phyloP scores from a whole-genome alignment of 2,113 vertebrate species.

The Seriola aureovittata region DNA sequence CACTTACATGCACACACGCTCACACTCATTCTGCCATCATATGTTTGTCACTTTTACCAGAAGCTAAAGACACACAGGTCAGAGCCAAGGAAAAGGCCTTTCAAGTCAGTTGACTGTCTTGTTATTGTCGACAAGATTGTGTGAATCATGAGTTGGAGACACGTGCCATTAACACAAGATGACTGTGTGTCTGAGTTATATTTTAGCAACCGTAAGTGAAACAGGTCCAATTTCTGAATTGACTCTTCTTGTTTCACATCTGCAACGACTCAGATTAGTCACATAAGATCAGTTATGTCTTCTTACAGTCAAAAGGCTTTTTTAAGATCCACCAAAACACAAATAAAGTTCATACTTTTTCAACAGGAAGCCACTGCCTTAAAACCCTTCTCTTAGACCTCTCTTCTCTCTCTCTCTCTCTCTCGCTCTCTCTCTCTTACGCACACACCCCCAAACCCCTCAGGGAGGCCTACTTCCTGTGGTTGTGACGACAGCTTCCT shows the following conservation, averaged over 20 bases:
- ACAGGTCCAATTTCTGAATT: constrained; percentile 4
- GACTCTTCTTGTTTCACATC: constrained; percentile 43
- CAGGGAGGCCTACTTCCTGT: constrained; percentile 82
- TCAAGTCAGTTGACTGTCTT: constrained; percentile 26
- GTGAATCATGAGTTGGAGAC: constrained; percentile 50
- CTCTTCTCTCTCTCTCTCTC: not conserved
- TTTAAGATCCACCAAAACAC: not conserved
- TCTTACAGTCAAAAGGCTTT: not conserved
- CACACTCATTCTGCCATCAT: constrained; percentile 35
- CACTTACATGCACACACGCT: not conserved
- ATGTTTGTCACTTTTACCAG: constrained; percentile 52
- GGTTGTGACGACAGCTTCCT: constrained; percentile 80
- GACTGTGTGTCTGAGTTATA: constrained; percentile 46
- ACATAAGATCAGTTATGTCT: not conserved
- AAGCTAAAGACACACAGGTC: constrained; percentile 26
- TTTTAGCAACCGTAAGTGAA: constrained; percentile 35
- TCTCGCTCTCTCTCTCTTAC: not conserved
- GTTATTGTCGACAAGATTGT: constrained; percentile 23
- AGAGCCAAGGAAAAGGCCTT: not conserved
- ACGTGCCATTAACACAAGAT: constrained; percentile 38
- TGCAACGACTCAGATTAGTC: not conserved
- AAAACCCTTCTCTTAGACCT: constrained; percentile 27
- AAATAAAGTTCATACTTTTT: constrained; percentile 42
- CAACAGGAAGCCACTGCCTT: constrained; percentile 77
- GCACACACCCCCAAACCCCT: constrained; percentile 39